Evolutionary conservation across 2,888 invertebrate species (phyloP), one percentile per base, ranked within the genome.

Genomic region (Chymomyza procnemis): DNA sequence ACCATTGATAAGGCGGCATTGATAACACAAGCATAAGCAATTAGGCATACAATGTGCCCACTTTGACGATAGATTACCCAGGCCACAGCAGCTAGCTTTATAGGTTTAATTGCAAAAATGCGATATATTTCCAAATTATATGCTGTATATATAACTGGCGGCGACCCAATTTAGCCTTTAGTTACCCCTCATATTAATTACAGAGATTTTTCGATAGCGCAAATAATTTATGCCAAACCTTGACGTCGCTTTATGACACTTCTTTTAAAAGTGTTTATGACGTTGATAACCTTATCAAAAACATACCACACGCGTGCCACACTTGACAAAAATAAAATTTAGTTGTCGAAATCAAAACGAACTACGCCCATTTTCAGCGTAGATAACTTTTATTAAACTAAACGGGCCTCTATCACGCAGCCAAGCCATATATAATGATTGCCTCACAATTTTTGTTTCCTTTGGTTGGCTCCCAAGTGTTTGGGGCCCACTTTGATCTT

Each of bases 111-210:
- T 26, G 0, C 4, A 26, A 26, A 6, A 26, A 6, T 26, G 5
- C 8, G 5, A 2, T 1, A 6, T 6, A 26, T 26, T 26, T 26
- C 26, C 4, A 1, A 6, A 8, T 26, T 6, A 26, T 26, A 26
- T 26, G 6, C 26, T 26, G 6, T 6, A 26, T 26, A 26, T 26
- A 41, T 41, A 12, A 41, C 12, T 41, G 34, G 12, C 12, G 12
- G 5, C 3, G 34, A 9, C 12, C 34, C 34, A 8, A 41, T 41
- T 2, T 41, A 12, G 12, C 2, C 12, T 19, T 18, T 50, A 4
- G 9, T 2, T n/a, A 2, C 56, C 52, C 48, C 57, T 61, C 58
- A 59, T 68, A 61, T 66, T 72, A 63, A 63, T 57, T 64, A 73
- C 68, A 54, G 57, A 34, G 14, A 8, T 26, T 16, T 50, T 14